Percentiles rank a stretch among this genome's conserved stretches.
Evolutionary conservation across 30 jellyfish, hydroid and myxozoan genomes (phyloP).

Genomic region (Aurelia coerulea): DNA sequence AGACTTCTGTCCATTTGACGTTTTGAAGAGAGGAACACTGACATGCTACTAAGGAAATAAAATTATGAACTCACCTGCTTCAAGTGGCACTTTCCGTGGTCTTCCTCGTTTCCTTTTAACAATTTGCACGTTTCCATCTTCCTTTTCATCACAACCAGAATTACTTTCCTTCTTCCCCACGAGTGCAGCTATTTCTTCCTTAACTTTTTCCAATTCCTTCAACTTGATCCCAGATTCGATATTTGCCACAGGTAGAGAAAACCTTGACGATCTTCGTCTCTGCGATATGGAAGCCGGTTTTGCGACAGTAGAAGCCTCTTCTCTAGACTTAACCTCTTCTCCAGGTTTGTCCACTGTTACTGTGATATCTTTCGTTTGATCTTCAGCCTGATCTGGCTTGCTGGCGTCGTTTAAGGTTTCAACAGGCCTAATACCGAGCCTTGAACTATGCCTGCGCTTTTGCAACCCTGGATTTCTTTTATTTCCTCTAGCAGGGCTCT

Average conservation of each 20-base stretch:
- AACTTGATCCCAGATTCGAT: background rate
- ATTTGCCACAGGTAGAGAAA: background rate
- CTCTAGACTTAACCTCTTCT: background rate
- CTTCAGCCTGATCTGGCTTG: background rate
- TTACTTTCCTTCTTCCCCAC: background rate
- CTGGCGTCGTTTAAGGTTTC: background rate
- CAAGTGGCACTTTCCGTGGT: conserved; percentile 9
- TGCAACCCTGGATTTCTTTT: background rate
- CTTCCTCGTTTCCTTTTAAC: conserved; percentile 39
- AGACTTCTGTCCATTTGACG: no score
- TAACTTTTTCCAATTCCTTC: background rate
- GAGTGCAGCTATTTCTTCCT: background rate
- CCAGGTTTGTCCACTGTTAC: conserved; percentile 1
- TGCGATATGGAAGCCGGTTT: background rate
- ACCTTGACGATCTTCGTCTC: background rate
- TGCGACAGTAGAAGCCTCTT: background rate
- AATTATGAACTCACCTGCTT: no score
- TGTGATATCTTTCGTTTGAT: background rate
- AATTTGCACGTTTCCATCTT: background rate
- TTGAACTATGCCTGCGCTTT: background rate
- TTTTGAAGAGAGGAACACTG: no score
- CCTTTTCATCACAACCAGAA: background rate
- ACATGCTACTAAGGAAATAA: no score
- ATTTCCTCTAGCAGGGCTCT: background rate
- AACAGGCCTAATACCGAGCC: background rate